Base-by-base conservation (phyloP, 1,140 invertebrate species). In the Tigriopus japonicus region DNA sequence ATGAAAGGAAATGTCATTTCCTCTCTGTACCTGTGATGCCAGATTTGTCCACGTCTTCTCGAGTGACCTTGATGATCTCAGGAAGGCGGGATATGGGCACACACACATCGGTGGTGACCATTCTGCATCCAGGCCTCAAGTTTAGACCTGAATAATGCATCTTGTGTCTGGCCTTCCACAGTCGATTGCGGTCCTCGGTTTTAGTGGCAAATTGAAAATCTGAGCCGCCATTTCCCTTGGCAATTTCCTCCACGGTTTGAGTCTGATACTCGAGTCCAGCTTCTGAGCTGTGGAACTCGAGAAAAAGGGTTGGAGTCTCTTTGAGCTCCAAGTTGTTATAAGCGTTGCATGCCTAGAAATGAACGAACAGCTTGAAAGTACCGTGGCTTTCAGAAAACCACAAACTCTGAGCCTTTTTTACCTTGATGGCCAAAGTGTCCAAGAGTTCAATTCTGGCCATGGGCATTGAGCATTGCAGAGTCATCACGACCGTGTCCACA, bases 81-180 rank as follows among this genome's bases (percentile, higher is more conserved):
- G 75, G 71, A 19, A 79, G 65, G 24, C 70, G 67, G 15, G 76
- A 76, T 13, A 80, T 75, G 6, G 77, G 77, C n/a, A 79, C 77
- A 70, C 75, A 77, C 28, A 78, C 76, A 71, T 79, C 77, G 28
- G 78, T 79, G 12, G 69, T 62, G 28, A 75, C 65, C 12, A 64
- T 35, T 58, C 73, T 72, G 35, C 65, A 69, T 6, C 71, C 72
- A 23, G 75, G 73, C 59, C 66, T 65, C 13, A 72, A 64, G 41
- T 69, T 69, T 49, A 70, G 62, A 15, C 67, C 68, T 1, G 77
- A 76, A 65, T 76, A 79, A 55, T 74, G 70, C n/a, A 75, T 69
- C 40, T 77, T 73, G 69, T 79, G 78, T 60, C 78, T 67, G 10
- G 78, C 78, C 62, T 73, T 75, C 78, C 78, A 79, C 15, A 79